Conservation (phyloP, 2,888 invertebrate species). For the Drosophila limbata region DNA sequence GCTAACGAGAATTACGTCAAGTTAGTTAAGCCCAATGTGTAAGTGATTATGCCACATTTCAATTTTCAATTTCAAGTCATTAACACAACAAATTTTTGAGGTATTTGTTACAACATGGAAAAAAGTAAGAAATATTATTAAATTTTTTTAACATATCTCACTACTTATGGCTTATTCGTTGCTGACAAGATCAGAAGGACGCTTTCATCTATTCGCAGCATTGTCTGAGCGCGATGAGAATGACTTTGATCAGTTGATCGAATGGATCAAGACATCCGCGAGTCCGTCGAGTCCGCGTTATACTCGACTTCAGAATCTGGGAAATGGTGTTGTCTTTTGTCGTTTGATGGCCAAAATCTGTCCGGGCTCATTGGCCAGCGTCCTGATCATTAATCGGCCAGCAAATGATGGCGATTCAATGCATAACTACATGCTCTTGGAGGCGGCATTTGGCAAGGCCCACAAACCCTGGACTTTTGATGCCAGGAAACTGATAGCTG, state of each 20-base stretch:
- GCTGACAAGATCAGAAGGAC: neutral
- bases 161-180: neutral
- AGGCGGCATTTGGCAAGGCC: constrained; percentile 21
- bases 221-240: neutral
- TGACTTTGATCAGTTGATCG: constrained; percentile 12
- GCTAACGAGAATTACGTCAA: constrained; percentile 25
- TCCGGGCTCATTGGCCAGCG: constrained; percentile 38
- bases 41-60: constrained; percentile 20
- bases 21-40: neutral
- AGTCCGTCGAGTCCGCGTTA: constrained; percentile 15
- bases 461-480: constrained; percentile 25
- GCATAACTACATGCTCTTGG: constrained; percentile 41
- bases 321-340: constrained; percentile 38
- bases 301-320: constrained; percentile 17
- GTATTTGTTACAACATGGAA: constrained; percentile 15
- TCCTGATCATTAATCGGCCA: constrained; percentile 34
- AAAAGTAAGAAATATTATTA: constrained; percentile 5
- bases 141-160: neutral
- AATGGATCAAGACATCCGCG: constrained; percentile 30
- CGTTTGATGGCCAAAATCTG: constrained; percentile 34
- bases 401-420: constrained; percentile 26
- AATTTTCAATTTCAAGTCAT: constrained; percentile 17
- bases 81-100: constrained; percentile 9
- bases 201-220: neutral
- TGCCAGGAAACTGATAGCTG: neutral